Base-by-base conservation (phyloP, 2,888 invertebrate species). In the Meloe dianella region DNA sequence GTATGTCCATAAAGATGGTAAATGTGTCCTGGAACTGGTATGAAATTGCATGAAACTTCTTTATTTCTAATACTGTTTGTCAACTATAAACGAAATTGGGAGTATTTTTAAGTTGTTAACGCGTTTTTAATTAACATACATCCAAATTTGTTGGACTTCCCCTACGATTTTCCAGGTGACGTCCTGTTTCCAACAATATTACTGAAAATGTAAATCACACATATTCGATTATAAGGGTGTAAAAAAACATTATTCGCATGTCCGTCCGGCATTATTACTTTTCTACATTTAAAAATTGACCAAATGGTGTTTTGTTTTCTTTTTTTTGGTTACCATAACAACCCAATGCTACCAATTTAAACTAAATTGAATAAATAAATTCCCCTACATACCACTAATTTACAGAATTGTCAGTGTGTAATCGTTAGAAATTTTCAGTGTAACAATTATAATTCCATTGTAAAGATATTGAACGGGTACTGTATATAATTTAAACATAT, bases 1-100 rank as follows among this genome's bases (percentile, higher is more conserved):
- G 85, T 77, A 76, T 88, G 84, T 77, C 89, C 82, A 80, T 92
- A 93, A 51, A 93, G 84, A 81, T 92, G 90, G 82, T 93, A 93
- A 24, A 88, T 83, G 38, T 87, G 86, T 0, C 93, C 93, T 27
- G 92, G 89, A 57, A 88, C 87, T 82, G 92, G 92, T 20, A 88
- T 85, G 79, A 93, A 88, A 81, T 93, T 93, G 80, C 92, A 93
- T 1, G 92, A 6, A 27, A 54, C 27, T n/a, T 27, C 14, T 12
- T 27, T 27, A 27, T 54, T 24, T 4, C 27, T 10, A 10, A 24
- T 54, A 54, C 24, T 54, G 9, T 24, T 41, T 12, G 10, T 24
- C 7, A 27, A n/a, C 54, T 54, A 54, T 0, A 54, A 38, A 38
- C 4, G 8, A 51, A 22, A 41, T 47, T 0, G 1, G 20, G 5